Base-by-base conservation (phyloP, 2,797 vertebrate species). In the Geotria australis region DNA sequence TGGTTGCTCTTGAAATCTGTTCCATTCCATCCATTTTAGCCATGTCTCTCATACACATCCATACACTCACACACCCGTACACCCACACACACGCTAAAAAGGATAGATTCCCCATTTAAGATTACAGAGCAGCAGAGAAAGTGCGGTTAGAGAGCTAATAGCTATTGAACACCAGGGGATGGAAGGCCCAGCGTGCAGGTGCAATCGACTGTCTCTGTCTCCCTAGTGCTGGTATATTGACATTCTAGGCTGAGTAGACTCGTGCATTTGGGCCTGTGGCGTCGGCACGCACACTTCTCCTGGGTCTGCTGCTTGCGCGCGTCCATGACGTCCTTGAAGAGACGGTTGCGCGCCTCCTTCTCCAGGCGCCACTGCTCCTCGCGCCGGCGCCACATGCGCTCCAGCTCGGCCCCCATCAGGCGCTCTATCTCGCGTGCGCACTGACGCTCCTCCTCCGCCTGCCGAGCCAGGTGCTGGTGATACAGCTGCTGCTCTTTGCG, bases 241-340 rank as follows among this genome's bases (percentile, higher is more conserved):
- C 24, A 38, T 38, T 38, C 24, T 24, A 38, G 24, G 24, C 24
- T 38, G 24, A 24, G 24, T 38, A 38, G 24, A 38, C 24, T 38
- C 24, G 38, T 38, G 24, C 24, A n/a, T 38, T 38, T 38, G 24
- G 24, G 24, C 24, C 24, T 5, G 24, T 38, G 5, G 38, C 24
- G 24, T 38, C 24, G 38, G 24, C 24, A 38, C 24, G 24, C 69
- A 95, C 88, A 2, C 61, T 79, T 82, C 61, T 79, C 75, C 61
- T 79, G 70, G 55, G 86, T 63, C 71, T 95, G 85, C 60, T 72
- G 61, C 5, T 62, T 67, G 1, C 75, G 73, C 1, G 74, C 70
- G 10, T 72, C 70, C 72, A 79, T 60, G 46, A 85, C 77, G 1
- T 85, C 77, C 57, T 67, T 66, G 72, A 77, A 67, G 4, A 85